A percentile compares a stretch with the other conserved stretches of the same genome.
phyloP scores from a whole-genome alignment of 2,888 invertebrate species.

The Pinctada fucata region DNA sequence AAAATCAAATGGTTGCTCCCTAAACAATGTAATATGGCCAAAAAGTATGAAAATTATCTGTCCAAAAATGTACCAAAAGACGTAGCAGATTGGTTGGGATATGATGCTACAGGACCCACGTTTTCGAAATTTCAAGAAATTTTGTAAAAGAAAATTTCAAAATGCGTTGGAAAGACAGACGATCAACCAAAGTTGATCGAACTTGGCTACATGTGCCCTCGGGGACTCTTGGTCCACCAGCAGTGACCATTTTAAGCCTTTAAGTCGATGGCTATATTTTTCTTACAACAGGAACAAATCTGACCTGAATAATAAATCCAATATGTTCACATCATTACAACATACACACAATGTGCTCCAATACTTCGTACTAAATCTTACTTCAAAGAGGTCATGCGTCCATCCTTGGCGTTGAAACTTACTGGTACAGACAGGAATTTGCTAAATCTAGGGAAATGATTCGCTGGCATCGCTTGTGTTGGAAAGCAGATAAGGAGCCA shows the following conservation, averaged over 20 bases:
- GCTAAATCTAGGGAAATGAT: constrained; percentile 54
- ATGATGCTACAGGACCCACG: too few relatives aligned
- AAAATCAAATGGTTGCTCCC: too few relatives aligned
- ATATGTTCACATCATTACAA: constrained; percentile 45
- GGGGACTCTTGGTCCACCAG: too few relatives aligned
- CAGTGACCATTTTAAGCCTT: constrained; percentile 48
- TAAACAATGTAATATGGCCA: too few relatives aligned
- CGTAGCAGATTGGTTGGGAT: too few relatives aligned
- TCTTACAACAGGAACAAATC: constrained; percentile 35
- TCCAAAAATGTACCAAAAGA: too few relatives aligned
- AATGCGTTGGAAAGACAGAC: too few relatives aligned
- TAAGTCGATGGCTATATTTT: constrained; percentile 43
- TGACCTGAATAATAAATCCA: constrained; percentile 35
- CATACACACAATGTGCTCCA: constrained; percentile 52
- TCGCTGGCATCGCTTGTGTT: constrained; percentile 56
- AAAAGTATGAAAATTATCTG: too few relatives aligned
- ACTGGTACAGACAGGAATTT: constrained; percentile 57
- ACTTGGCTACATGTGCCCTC: too few relatives aligned
- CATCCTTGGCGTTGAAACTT: constrained; percentile 51
- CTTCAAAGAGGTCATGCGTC: constrained; percentile 49
- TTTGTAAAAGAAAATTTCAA: too few relatives aligned
- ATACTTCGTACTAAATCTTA: constrained; percentile 49
- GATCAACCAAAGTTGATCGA: too few relatives aligned
- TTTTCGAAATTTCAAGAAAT: too few relatives aligned
- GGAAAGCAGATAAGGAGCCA: constrained; percentile 49